Conservation (phyloP, 1,140 invertebrate genomes). For the Macrosteles quadrilineatus region DNA sequence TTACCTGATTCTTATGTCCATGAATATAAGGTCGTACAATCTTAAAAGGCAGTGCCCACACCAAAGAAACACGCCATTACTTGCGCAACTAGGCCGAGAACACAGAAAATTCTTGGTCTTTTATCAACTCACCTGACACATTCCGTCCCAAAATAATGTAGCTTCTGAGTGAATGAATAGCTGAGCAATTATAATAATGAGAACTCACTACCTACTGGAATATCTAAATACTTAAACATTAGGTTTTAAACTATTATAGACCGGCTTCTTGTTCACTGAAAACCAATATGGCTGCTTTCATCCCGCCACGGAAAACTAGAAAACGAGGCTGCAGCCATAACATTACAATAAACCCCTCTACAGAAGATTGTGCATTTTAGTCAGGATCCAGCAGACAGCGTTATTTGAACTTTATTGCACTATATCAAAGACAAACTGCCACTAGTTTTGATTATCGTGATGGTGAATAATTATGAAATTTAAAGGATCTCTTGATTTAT, state of each 20-base stretch:
- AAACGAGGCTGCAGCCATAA: slow-evolving; percentile 26
- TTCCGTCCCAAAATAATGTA: slow-evolving; percentile 19
- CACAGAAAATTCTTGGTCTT: neutral
- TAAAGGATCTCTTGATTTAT: too few relatives aligned
- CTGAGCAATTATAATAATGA: neutral
- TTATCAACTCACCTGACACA: slow-evolving; percentile 25
- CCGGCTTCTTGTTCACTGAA: slow-evolving; percentile 27
- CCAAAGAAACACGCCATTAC: slow-evolving; percentile 28
- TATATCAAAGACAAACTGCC: too few relatives aligned
- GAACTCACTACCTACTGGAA: neutral
- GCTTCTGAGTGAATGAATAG: neutral
- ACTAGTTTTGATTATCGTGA: too few relatives aligned
- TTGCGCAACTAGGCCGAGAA: slow-evolving; percentile 26
- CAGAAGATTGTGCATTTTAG: slow-evolving; percentile 25
- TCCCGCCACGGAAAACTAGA: slow-evolving; percentile 33
- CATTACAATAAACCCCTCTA: slow-evolving; percentile 32
- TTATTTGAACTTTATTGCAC: too few relatives aligned
- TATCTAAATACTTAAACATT: neutral
- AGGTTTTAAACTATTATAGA: neutral
- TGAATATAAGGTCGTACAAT: too few relatives aligned
- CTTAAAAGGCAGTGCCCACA: slow-evolving; percentile 20
- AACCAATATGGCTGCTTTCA: slow-evolving; percentile 31
- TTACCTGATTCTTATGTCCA: too few relatives aligned
- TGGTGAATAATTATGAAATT: too few relatives aligned
- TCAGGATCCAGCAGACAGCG: neutral